Evolutionary conservation across 1,140 invertebrate genomes (phyloP), one percentile per base, ranked within the genome.

Genomic region (Physella acuta): DNA sequence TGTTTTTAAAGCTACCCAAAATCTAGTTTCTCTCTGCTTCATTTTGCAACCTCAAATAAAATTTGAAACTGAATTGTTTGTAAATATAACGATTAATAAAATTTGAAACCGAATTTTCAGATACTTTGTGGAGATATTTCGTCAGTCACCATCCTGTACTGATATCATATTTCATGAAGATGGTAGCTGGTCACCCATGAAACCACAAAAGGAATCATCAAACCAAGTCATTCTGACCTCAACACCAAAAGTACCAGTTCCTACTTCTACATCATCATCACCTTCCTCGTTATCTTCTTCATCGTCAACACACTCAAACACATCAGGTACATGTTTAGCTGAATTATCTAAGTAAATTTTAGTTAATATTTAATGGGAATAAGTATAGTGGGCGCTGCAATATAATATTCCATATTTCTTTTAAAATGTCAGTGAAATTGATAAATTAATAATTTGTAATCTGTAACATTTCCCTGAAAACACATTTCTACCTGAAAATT

Each of bases 111-210:
- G n/a, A n/a, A n/a, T n/a, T 56, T 62, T 3, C 70, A 82, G 81
- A 64, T 79, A 80, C 59, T 82, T 82, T 78, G 76, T 79, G n/a
- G 81, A 82, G 71, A 82, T 82, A 30, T 73, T 79, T 26, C 73
- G 75, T 28, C 68, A 78, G 44, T 71, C 73, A 55, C 58, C 79
- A 24, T 80, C 83, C 17, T 82, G 78, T 59, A 82, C 77, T 59
- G 94, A 97, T 83, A 93, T 95, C 74, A 92, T 94, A 75, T 88
- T 97, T 60, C 88, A 92, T 74, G 92, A 93, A 81, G 93, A 96
- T 86, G 94, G 94, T 37, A 91, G 88, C n/a, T 97, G 94, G 94
- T 92, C 91, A 51, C 90, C 91, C 72, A 88, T 92, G 51, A 87
- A 82, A 56, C 73, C 78, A n/a, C 84, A 84, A 49, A 87, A 87